Evolutionary conservation across 30 jellyfish, hydroid and myxozoan genomes (phyloP).

Genomic region (Clytia hemisphaerica): DNA sequence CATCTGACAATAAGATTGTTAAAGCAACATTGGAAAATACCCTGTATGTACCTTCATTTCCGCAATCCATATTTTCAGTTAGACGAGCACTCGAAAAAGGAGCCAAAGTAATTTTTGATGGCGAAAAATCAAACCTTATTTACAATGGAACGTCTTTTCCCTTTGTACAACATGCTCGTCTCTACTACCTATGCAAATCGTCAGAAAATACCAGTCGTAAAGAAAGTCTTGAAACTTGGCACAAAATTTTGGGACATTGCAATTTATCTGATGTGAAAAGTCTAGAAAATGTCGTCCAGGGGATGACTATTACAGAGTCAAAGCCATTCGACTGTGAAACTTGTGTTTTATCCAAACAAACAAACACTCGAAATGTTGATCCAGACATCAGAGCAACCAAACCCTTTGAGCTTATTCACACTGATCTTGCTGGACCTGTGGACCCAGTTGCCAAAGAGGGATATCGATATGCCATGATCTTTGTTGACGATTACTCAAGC

Average conservation of each 20-base stretch:
- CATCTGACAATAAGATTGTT: conserved; percentile 5
- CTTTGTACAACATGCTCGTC: conserved; percentile 23
- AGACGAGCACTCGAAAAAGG: conserved; percentile 20
- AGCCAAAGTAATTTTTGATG: conserved; percentile 20
- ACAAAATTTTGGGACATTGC: conserved; percentile 23
- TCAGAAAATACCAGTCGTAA: background rate
- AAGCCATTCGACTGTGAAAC: conserved; percentile 28
- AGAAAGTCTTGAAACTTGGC: too few relatives aligned
- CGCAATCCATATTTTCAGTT: conserved; percentile 39
- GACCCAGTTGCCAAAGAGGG: conserved; percentile 32
- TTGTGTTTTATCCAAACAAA: conserved; percentile 7
- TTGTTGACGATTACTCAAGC: conserved; percentile 25
- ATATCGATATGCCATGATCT: conserved; percentile 13
- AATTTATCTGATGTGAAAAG: background rate
- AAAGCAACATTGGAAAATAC: conserved; percentile 21
- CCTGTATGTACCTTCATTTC: conserved; percentile 31
- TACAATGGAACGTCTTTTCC: conserved; percentile 23
- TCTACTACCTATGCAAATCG: conserved; percentile 14
- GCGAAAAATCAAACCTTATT: background rate
- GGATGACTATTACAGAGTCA: conserved; percentile 13
- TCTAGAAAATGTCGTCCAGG: background rate
- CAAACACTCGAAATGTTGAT: conserved; percentile 10
- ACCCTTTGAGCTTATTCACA: conserved; percentile 16
- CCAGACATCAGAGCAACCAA: conserved; percentile 29
- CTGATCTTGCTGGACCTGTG: conserved; percentile 27